A percentile compares a stretch with the other conserved stretches of the same genome.
These are phyloP conservation scores for Turnix velox DNA, from an alignment of 2,113 vertebrate species.

Conservation along the genomic window DNA sequence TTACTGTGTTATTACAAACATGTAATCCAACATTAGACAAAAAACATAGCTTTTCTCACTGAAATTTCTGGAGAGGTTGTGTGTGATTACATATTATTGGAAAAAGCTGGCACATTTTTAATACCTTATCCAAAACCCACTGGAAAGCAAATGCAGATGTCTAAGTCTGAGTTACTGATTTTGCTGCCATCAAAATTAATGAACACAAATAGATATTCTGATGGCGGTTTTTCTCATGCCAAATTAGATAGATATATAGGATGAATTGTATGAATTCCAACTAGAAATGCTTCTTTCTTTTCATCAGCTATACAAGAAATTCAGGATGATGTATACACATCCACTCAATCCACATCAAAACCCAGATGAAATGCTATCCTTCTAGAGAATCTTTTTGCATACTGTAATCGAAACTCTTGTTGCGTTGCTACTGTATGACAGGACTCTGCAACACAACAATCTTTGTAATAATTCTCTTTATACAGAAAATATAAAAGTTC, in stretches of 20 bases:
- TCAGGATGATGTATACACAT: background rate
- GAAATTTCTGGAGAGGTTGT: background rate
- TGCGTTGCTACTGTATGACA: background rate
- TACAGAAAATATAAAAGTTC: background rate
- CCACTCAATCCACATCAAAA: background rate
- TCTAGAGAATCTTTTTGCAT: background rate
- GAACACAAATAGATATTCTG: background rate
- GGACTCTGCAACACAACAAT: background rate
- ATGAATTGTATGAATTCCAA: background rate
- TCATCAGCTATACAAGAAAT: background rate
- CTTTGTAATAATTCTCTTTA: background rate
- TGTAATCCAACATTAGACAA: rapidly evolving
- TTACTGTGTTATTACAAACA: background rate
- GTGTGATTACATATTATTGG: background rate
- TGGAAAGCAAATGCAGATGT: background rate
- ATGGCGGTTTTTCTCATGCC: background rate
- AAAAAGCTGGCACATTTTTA: background rate
- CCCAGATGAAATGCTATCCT: background rate
- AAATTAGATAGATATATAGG: background rate
- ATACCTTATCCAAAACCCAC: background rate
- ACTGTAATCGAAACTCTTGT: background rate
- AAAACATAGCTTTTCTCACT: background rate
- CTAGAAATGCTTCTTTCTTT: background rate
- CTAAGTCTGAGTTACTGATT: background rate
- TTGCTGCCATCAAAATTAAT: background rate